These are phyloP conservation scores for Nudaria mundana DNA, from an alignment of 2,888 invertebrate species.

Conservation along the genomic window DNA sequence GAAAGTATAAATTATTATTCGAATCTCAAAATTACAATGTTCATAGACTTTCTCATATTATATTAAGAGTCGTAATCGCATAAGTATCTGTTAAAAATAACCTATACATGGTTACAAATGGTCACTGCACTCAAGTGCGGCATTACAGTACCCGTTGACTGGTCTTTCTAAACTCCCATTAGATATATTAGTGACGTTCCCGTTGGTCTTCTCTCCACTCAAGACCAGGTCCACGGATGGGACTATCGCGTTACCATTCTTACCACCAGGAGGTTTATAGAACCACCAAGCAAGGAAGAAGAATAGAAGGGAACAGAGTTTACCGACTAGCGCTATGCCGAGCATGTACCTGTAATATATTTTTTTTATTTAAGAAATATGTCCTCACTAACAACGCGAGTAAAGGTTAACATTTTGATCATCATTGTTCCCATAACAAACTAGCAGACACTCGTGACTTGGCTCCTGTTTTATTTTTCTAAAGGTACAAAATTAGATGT, in stretches of 20 bases:
- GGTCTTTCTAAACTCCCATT: slow-evolving; percentile 34
- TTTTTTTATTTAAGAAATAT: not conserved
- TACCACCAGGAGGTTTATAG: slow-evolving; percentile 84
- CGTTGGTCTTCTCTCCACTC: slow-evolving; percentile 54
- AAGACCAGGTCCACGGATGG: slow-evolving; percentile 62
- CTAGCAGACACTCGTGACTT: too few relatives aligned
- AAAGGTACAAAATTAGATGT: too few relatives aligned
- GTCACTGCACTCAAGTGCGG: slow-evolving; percentile 68
- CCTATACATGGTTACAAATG: slow-evolving; percentile 57
- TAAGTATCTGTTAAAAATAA: not conserved
- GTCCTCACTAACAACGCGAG: too few relatives aligned
- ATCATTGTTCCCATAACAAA: too few relatives aligned
- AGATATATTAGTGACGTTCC: slow-evolving; percentile 32
- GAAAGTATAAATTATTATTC: too few relatives aligned
- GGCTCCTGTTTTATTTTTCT: too few relatives aligned
- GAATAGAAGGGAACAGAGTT: slow-evolving; percentile 85
- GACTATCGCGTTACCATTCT: slow-evolving; percentile 55
- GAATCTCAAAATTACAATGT: too few relatives aligned
- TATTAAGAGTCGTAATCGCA: too few relatives aligned
- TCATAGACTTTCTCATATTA: too few relatives aligned
- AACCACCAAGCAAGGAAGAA: slow-evolving; percentile 89
- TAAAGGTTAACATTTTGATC: too few relatives aligned
- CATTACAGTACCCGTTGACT: slow-evolving; percentile 68
- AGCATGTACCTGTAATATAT: slow-evolving; percentile 84
- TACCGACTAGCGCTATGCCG: slow-evolving; percentile 86